These are phyloP conservation scores for Patella ulyssiponensis DNA, from an alignment of 2,888 invertebrate genomes.

Conservation along the genomic window DNA sequence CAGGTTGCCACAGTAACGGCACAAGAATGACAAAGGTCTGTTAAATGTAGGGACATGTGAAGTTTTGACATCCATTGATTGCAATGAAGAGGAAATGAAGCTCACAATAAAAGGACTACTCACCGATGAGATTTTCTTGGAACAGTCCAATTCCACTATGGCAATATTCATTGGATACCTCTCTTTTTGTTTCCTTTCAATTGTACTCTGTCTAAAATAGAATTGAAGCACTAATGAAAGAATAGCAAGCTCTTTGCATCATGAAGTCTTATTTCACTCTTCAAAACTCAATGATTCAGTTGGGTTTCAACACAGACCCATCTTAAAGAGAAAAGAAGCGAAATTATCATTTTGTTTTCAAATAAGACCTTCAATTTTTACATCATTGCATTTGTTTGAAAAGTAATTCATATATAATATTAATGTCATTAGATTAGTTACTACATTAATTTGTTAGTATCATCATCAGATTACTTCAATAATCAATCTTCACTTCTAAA, in stretches of 20 bases:
- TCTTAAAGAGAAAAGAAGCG: no score
- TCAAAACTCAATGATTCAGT: constrained; percentile 10
- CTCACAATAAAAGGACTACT: constrained; percentile 38
- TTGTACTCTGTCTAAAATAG: constrained; percentile 40
- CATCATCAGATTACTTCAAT: no score
- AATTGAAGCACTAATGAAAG: constrained; percentile 36
- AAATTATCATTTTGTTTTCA: no score
- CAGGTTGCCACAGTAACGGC: constrained; percentile 40
- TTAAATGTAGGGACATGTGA: constrained; percentile 41
- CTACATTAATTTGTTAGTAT: no score
- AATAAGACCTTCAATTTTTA: no score
- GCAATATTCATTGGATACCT: constrained; percentile 23
- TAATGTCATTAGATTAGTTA: no score
- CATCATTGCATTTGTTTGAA: no score
- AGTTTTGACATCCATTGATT: constrained; percentile 39
- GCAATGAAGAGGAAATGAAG: constrained; percentile 44
- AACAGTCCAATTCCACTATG: constrained; percentile 24
- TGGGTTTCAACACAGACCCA: no score
- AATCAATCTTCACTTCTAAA: no score
- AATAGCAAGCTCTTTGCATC: constrained; percentile 22
- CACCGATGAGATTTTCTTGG: constrained; percentile 29
- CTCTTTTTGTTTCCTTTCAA: constrained; percentile 36
- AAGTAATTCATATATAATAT: no score
- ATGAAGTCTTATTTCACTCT: constrained; percentile 20
- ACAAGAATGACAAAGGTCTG: constrained; percentile 37